Evolutionary conservation across 2,888 invertebrate species (phyloP), one percentile per base, ranked within the genome.

Genomic region (Brachypalpus laphriformis): DNA sequence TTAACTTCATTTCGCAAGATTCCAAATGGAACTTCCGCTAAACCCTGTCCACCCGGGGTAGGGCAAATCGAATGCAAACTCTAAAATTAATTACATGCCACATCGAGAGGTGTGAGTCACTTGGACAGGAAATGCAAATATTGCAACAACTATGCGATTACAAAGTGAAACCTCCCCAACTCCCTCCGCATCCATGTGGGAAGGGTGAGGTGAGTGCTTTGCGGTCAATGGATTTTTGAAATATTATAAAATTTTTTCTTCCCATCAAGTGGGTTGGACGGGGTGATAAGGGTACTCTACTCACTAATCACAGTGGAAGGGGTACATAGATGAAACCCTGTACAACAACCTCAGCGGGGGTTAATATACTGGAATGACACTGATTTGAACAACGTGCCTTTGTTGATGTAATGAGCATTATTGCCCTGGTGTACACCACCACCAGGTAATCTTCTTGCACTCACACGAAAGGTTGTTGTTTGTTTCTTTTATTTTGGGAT

Each of bases 201-300:
- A 51, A 47, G 45, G 51, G 40, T 14, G 40, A 34, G 59, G 11
- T 63, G 54, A 70, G 70, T 75, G 81, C 76, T 71, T 71, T 85
- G 85, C 54, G 85, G 85, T 81, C 81, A 85, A 76, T 85, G 81
- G 71, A 75, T 85, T 85, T 85, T 81, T 81, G 85, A 85, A 81
- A 85, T 81, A 85, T 85, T 75, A 85, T 59, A 76, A 85, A 85
- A 71, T 54, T 75, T 54, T 65, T 51, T 70, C 70, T n/a, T 75
- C 56, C 63, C 61, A 45, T 72, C 54, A 49, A 66, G 66, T 72
- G 71, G 82, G 76, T 42, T 59, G 57, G 49, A 16, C 25, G 28
- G 59, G 37, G 14, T 76, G 70, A 81, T 61, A 68, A 75, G 82
- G 76, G 76, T 71, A 57, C 34, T 28, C 22, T n/a, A 31, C 34